These are phyloP conservation scores for Lucilia sericata DNA, from an alignment of 1,140 invertebrate species.

Conservation along the genomic window DNA sequence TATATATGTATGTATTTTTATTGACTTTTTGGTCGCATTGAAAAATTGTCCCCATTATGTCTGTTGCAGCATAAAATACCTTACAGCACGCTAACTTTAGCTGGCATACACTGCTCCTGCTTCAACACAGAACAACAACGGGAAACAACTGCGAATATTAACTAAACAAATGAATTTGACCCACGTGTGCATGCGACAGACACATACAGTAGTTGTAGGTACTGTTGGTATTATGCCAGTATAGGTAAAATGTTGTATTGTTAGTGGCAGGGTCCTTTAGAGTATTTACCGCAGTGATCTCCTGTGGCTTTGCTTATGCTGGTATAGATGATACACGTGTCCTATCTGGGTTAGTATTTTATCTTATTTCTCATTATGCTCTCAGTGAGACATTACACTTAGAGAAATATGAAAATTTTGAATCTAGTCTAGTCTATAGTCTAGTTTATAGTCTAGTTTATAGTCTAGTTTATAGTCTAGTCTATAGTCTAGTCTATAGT, in stretches of 20 bases:
- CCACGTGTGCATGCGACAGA: conserved; percentile 38
- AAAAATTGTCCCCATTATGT: conserved; percentile 41
- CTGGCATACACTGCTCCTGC: not conserved
- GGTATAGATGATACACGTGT: conserved; percentile 17
- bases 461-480: too few species aligned
- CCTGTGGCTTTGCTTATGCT: conserved; percentile 30
- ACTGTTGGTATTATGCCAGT: too few species aligned
- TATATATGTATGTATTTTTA: conserved; percentile 12
- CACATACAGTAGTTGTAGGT: too few species aligned
- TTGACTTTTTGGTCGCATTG: conserved; percentile 41
- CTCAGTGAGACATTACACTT: not conserved
- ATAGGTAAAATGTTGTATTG: not conserved
- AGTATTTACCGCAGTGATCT: conserved; percentile 42
- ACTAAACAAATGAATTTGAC: conserved; percentile 39
- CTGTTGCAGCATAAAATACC: conserved; percentile 38
- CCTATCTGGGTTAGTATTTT: conserved; percentile 6
- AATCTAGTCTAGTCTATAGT: too few species aligned
- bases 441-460: too few species aligned
- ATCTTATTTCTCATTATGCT: not conserved
- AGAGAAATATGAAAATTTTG: too few species aligned
- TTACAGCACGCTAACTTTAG: not conserved
- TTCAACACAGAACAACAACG: not conserved
- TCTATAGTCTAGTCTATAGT: too few species aligned
- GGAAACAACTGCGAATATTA: not conserved
- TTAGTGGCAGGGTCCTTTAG: not conserved